Evolutionary conservation across 1,140 invertebrate genomes (phyloP), one percentile per base, ranked within the genome.

Genomic region (Platyscapa corneri): DNA sequence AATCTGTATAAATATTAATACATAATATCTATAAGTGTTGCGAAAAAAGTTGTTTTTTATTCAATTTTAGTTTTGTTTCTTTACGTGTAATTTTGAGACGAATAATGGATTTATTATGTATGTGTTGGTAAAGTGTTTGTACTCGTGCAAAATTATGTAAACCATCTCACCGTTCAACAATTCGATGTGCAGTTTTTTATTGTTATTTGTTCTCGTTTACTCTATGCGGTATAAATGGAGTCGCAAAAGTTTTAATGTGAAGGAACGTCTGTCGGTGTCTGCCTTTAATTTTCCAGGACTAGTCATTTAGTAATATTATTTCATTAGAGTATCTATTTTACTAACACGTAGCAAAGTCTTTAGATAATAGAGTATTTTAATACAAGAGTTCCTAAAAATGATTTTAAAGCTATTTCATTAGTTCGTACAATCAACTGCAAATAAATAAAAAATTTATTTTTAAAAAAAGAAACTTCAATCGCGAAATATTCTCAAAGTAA

Each of bases 1-100:
- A 82, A 77, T 65, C 60, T 78, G 39, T 86, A 85, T 85, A 82
- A 84, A 85, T 85, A 80, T 75, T 81, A 81, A 70, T 37, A 53
- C 74, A 42, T 18, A 84, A 53, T 84, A 76, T 79, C 76, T 34
- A 70, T 84, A 77, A 64, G 60, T 64, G 60, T 80, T 82, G 60
- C 0, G 56, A 60, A 53, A 60, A 56, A 14, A n/a, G n/a, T n/a
- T n/a, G n/a, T n/a, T n/a, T n/a, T 0, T 77, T 70, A 14, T 46
- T 74, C 32, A 23, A 27, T 74, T 74, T 74, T 18, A 23, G 30
- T 56, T 70, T 46, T 23, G 30, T 60, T 84, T 46, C 10, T 67
- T 84, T 70, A 34, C 42, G 65, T n/a, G 32, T 30, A 37, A 75
- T 60, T n/a, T 74, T 72, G 37, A 46, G 12, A 46, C 42, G n/a